Evolutionary conservation across 2,113 vertebrate species (phyloP), one percentile per base, ranked within the genome.

Genomic region (Mormoops blainvillei): DNA sequence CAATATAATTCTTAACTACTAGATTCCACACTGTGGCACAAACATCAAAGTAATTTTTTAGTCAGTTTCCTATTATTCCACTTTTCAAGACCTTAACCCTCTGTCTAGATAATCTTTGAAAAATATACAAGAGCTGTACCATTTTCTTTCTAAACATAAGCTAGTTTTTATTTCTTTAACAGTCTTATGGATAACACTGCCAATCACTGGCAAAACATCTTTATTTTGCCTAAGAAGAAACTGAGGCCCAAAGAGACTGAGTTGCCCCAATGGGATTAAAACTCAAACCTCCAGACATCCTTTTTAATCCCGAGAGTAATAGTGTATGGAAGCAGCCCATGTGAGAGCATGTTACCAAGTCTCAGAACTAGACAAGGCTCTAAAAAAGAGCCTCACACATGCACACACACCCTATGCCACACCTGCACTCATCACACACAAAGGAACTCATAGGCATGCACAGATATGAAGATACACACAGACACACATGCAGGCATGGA

Each of bases 1-100:
- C 28, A 81, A 85, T 28, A 80, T 18, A 95, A 95, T 61, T 84
- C 33, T 63, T 73, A 82, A 77, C 33, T 80, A 50, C 31, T 84
- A 4, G 50, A 86, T 91, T 85, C 58, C 8, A 91, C 19, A 78
- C 26, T 87, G 45, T 54, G 74, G 56, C 70, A 90, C 48, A 70
- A 78, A 94, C 78, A 92, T 65, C 11, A 68, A 89, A 94, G 33
- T 80, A 70, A 67, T 56, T 81, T 45, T 89, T 95, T 31, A 61
- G 52, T 97, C 61, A 84, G 36, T 90, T 85, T 74, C 20, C 41
- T 87, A 84, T 74, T 94, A 93, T 74, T 93, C 65, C 28, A 93
- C 7, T 87, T 68, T 76, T 86, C 36, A 84, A 91, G 63, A 90
- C 36, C 31, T 87, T 85, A 93, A 93, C 90, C 36, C 19, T 78